Evolutionary conservation across 2,888 invertebrate species (phyloP).

Genomic region (Acanthoscelides obtectus): DNA sequence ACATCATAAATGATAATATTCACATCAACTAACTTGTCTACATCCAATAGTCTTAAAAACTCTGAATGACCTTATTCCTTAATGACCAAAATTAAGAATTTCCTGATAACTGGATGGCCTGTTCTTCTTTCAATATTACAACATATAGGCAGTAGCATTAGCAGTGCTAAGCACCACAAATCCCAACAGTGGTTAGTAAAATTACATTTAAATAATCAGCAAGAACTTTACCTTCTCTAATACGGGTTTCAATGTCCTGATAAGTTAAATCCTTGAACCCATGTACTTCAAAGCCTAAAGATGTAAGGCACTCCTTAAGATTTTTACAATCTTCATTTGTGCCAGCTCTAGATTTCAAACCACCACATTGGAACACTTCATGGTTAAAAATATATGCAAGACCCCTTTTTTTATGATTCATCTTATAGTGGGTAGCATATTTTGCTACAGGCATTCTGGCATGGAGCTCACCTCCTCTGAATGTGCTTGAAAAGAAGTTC

Average conservation of each 20-base stretch:
- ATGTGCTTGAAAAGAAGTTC: constrained; percentile 7
- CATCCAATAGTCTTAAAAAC: too few relatives aligned
- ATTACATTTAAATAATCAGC: too few relatives aligned
- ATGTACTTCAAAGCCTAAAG: constrained; percentile 68
- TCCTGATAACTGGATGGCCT: too few relatives aligned
- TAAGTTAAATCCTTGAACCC: constrained; percentile 66
- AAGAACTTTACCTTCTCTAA: constrained; percentile 24
- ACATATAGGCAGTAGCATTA: too few relatives aligned
- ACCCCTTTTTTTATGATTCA: constrained; percentile 79
- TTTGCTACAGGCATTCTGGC: constrained; percentile 62
- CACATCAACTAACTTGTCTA: too few relatives aligned
- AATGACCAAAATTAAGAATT: too few relatives aligned
- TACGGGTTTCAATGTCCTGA: constrained; percentile 55
- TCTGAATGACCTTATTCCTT: too few relatives aligned
- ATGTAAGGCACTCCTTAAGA: constrained; percentile 59
- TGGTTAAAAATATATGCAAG: constrained; percentile 88
- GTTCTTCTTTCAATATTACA: constrained; percentile 1
- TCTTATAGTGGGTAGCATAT: constrained; percentile 76
- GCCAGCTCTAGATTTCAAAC: constrained; percentile 70
- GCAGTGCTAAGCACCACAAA: too few relatives aligned
- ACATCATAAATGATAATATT: too few relatives aligned
- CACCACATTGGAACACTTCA: constrained; percentile 70
- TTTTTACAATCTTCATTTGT: constrained; percentile 83
- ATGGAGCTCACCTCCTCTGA: constrained; percentile 26
- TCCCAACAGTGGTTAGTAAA: too few relatives aligned